Evolutionary conservation across 2,888 invertebrate genomes (phyloP).

Genomic region (Lacanobia oleracea): DNA sequence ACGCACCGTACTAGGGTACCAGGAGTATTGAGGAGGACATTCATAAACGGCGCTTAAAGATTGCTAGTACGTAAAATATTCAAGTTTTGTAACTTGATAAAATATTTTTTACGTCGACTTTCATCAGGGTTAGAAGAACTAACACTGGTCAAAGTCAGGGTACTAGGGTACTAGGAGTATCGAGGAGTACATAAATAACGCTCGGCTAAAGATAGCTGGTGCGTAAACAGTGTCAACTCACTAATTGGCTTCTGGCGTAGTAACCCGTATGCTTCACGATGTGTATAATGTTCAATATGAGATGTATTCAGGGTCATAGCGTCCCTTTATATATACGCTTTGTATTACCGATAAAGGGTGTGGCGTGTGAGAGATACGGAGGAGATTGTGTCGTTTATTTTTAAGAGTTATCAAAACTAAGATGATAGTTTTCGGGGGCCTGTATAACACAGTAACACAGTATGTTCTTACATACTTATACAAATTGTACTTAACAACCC

Average conservation of each 20-base stretch:
- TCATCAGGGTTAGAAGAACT: no score
- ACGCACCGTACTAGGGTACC: not conserved
- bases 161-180: not conserved
- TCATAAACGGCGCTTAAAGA: not conserved
- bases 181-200: not conserved
- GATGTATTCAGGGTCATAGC: slow-evolving; percentile 40
- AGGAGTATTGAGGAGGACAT: not conserved
- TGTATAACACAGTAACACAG: no score
- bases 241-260: slow-evolving; percentile 54
- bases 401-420: not conserved
- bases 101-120: not conserved
- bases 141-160: not conserved
- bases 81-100: not conserved
- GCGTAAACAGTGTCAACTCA: slow-evolving; percentile 51
- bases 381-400: slow-evolving; percentile 16
- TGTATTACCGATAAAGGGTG: slow-evolving; percentile 29
- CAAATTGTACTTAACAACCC: no score
- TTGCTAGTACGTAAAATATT: not conserved
- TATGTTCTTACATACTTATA: no score
- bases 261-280: slow-evolving; percentile 14
- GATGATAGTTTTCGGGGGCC: not conserved
- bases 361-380: not conserved
- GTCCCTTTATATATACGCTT: slow-evolving; percentile 23
- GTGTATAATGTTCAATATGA: slow-evolving; percentile 45
- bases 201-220: slow-evolving; percentile 2